Conservation (phyloP, 2,113 vertebrate species). For the Polyodon spathula region DNA sequence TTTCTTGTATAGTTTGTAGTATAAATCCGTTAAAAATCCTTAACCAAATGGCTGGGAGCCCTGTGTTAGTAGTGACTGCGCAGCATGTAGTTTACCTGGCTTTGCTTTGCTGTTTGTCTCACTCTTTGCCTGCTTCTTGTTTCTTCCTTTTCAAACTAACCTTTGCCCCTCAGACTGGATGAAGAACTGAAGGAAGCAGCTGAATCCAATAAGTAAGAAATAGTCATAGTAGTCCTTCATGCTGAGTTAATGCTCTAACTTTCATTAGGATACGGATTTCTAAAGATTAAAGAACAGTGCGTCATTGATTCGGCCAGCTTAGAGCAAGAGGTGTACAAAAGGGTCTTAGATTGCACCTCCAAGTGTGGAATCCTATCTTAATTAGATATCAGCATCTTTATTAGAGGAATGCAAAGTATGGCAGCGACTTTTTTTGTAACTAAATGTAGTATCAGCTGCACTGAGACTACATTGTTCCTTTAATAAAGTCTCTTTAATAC, state of each 20-base stretch:
- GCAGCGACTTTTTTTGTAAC: background rate
- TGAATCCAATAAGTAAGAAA: conserved; percentile 77
- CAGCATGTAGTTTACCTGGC: conserved; percentile 33
- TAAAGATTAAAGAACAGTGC: background rate
- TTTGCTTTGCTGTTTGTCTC: conserved; percentile 57
- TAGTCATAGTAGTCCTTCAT: conserved; percentile 6
- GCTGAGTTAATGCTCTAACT: background rate
- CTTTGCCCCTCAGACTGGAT: conserved; percentile 76
- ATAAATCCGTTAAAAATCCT: too few relatives aligned
- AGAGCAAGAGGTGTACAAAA: too few relatives aligned
- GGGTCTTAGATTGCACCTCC: too few relatives aligned
- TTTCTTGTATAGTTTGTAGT: too few relatives aligned
- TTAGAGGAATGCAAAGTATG: conserved; percentile 2
- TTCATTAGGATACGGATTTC: background rate
- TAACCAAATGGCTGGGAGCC: background rate
- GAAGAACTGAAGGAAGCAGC: conserved; percentile 84
- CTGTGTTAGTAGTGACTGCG: background rate
- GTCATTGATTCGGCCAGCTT: background rate
- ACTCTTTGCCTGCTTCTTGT: conserved; percentile 58
- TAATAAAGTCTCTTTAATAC: background rate
- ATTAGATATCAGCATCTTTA: background rate
- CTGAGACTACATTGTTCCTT: background rate
- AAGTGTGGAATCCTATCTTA: background rate
- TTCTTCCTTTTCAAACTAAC: conserved; percentile 41
- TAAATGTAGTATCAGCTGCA: background rate